Conservation (phyloP, 2,797 vertebrate species). For the Synaphobranchus kaupii region DNA sequence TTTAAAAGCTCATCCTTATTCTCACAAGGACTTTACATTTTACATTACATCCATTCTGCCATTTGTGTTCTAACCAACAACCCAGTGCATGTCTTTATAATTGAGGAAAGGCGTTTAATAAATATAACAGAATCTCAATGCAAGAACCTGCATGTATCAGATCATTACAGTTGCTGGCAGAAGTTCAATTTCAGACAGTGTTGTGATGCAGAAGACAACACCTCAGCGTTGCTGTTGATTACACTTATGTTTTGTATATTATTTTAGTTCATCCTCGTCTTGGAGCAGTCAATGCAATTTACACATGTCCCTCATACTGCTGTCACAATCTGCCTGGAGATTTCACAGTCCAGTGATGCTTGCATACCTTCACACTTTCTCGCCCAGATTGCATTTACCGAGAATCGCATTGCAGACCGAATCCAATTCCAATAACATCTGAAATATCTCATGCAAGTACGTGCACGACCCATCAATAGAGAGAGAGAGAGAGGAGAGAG, state of each 20-base stretch:
- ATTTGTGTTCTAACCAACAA: conserved; percentile 66
- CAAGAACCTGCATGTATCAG: conserved; percentile 53
- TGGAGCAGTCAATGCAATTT: conserved; percentile 75
- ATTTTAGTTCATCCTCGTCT: conserved; percentile 67
- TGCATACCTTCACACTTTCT: conserved; percentile 51
- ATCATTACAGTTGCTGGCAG: conserved; percentile 56
- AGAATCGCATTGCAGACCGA: conserved; percentile 60
- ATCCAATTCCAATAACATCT: conserved; percentile 63
- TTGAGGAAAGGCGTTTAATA: conserved; percentile 68
- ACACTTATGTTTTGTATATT: conserved; percentile 73
- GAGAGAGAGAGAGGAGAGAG: neutral
- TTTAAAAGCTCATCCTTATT: conserved; percentile 68
- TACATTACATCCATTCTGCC: conserved; percentile 70
- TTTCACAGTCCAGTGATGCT: conserved; percentile 81
- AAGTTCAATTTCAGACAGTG: conserved; percentile 58
- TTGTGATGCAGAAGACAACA: conserved; percentile 55
- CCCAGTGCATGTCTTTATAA: conserved; percentile 69
- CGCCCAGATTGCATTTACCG: conserved; percentile 68
- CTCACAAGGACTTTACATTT: conserved; percentile 50
- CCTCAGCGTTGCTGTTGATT: conserved; percentile 60
- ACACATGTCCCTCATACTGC: conserved; percentile 76
- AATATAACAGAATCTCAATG: conserved; percentile 58
- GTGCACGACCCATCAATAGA: conserved; percentile 51
- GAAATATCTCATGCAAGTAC: conserved; percentile 57
- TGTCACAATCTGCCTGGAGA: conserved; percentile 72